Base-by-base conservation (phyloP, 2,797 vertebrate genomes). In the Cichlasoma orientale region DNA sequence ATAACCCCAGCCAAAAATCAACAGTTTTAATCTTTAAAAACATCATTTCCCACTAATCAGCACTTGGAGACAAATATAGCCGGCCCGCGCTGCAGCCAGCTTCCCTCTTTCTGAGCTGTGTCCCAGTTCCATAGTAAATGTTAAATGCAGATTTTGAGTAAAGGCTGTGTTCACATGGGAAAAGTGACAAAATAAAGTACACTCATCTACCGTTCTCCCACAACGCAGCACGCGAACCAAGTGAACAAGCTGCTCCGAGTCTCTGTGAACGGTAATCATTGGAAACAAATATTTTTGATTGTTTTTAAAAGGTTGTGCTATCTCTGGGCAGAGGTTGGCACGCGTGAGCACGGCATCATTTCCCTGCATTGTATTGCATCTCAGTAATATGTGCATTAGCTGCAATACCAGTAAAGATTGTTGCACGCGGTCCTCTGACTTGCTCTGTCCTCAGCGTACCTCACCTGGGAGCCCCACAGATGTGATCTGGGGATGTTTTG, bases 111-210 rank as follows among this genome's bases (percentile, higher is more conserved):
- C 25, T 31, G 29, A 68, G 44, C 13, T 27, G 1, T 68, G 63
- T 68, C 63, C 44, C 25, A n/a, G 18, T 68, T 68, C 63, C 63
- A 50, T 50, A 68, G 44, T 29, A 31, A 68, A 68, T 68, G 1
- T n/a, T 68, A 68, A 66, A 29, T 50, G 44, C 25, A 50, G 63
- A 68, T n/a, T 68, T 68, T 68, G 63, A 68, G 47, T 50, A 50
- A 50, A 16, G 25, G 25, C 23, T 50, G 25, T 50, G 47, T 19
- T 68, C 63, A 50, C 41, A n/a, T n/a, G 44, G 63, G 63, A 8
- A 50, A n/a, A 50, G 63, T 50, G 44, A 29, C 25, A 50, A 50
- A 29, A 44, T 19, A 66, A 47, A 66, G 0, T 29, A 13, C 50
- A 2, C 63, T 50, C 3, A 1, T 11, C 16, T 27, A 11, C 23